Base-by-base conservation (phyloP, 2,888 invertebrate species). In the Aleiodes testaceus region DNA sequence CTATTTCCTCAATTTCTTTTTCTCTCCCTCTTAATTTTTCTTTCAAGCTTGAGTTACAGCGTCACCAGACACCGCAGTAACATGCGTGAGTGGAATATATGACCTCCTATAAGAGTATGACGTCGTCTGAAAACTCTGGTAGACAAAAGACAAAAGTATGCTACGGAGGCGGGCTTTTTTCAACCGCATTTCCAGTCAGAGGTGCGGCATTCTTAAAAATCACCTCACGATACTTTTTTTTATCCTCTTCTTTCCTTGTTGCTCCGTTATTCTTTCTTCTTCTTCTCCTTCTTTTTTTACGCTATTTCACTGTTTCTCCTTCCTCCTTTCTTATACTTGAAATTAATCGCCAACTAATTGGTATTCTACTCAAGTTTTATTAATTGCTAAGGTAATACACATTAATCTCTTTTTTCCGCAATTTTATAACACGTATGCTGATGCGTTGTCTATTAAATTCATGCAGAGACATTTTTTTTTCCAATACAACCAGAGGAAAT, bases 151-250 rank as follows among this genome's bases (percentile, higher is more conserved):
- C 11, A 26, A 53, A 52, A 22, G n/a, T 42, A 16, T 50, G 18
- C 49, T n/a, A 63, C 12, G n/a, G 42, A 69, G 52, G 52, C 52
- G 52, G 52, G 52, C 52, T 50, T 50, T 50, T 50, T 47, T 36
- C 18, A 26, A n/a, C 30, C 45, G 55, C 45, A 71, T 71, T 71
- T 63, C 52, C 30, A 72, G 18, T 30, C 26, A 36, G 30, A 20
- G 71, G 71, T 20, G 71, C 66, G 71, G 71, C 71, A 63, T 63
- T 26, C 16, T 55, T 16, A 42, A 52, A 44, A 63, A 63, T 63
- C 45, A 63, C 4, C 20, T 63, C 59, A 59, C 45, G 63, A 16
- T 20, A 11, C 12, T 50, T 6, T 63, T 6, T 63, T n/a, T 20
- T 11, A 18, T 45, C 45, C 18, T 63, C n/a, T 63, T 63, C 44